phyloP scores from a whole-genome alignment of 2,113 vertebrate genomes.

The Leucopsar rothschildi region DNA sequence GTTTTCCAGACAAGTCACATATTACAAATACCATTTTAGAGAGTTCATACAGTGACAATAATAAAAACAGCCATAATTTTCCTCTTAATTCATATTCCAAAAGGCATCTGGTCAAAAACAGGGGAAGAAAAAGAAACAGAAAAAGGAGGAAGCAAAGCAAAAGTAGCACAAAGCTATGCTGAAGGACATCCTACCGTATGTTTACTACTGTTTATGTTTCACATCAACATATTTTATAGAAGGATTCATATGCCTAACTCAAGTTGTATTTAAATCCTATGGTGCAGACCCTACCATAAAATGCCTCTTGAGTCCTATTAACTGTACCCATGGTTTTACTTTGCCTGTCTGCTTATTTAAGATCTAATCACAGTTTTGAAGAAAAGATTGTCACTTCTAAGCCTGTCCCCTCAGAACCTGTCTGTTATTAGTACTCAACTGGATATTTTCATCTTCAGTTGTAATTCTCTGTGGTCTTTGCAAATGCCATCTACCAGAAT shows the following conservation, averaged over 20 bases:
- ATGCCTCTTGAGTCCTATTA: conserved; percentile 83
- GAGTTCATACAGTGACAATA: background rate
- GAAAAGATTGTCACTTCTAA: conserved; percentile 64
- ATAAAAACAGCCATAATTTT: background rate
- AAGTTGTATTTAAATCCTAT: conserved; percentile 71
- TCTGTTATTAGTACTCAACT: conserved; percentile 69
- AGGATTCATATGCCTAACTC: conserved; percentile 77
- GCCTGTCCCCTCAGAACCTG: conserved; percentile 65
- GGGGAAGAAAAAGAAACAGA: no score
- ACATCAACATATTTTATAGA: conserved; percentile 63
- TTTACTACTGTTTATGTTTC: conserved; percentile 54
- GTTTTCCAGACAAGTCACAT: background rate
- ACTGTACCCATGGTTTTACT: conserved; percentile 81
- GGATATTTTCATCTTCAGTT: conserved; percentile 68
- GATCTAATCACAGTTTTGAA: conserved; percentile 69
- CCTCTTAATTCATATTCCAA: conserved; percentile 12
- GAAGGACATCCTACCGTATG: conserved; percentile 38
- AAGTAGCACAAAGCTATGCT: background rate
- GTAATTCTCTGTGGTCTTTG: conserved; percentile 63
- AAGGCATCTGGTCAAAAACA: background rate
- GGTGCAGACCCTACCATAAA: conserved; percentile 79
- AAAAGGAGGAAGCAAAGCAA: background rate
- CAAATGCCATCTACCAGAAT: conserved; percentile 53
- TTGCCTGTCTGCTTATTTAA: conserved; percentile 77
- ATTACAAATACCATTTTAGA: background rate